Base-by-base conservation (phyloP, 2,888 invertebrate species). In the Drosophila paracracens region DNA sequence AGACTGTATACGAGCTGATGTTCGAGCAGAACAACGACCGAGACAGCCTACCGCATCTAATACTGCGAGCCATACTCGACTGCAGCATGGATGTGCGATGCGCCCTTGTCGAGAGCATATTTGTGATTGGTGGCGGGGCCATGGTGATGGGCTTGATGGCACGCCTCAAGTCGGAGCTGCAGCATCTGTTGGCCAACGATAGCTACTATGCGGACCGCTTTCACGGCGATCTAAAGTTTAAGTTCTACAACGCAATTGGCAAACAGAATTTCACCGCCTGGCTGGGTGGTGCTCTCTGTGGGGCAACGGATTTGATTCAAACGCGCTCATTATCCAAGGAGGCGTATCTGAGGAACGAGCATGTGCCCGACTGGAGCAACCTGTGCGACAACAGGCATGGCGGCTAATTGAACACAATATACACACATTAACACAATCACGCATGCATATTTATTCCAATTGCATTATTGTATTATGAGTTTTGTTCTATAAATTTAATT, bases 11-110 rank as follows among this genome's bases (percentile, higher is more conserved):
- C 85, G 99, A 99, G 94, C 94, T 96, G 53, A 94, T 99, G 89
- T 99, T 98, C 94, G 95, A 96, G 88, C 95, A 96, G 82, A 98
- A 97, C 93, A 96, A 95, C 92, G 97, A 98, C 83, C 95, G 96
- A 81, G 94, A 96, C 65, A 96, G 98, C 63, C 93, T 99, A 74
- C 95, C 97, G 0, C 97, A 97, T 77, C 95, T 98, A 93, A 95
- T 99, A 82, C 94, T 99, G 69, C 96, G 98, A 93, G 95, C 97
- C 60, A 95, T 98, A 70, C 90, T 96, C 52, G 95, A 95, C 95
- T 96, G 97, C 82, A 97, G 98, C 0, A 94, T 98, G 31, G 98
- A 99, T 94, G 95, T 96, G 72, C 95, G 98, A 18, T 94, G 95
- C 63, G 94, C 94, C 57, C 94, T 99, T 48, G 96, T 97, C 0